phyloP scores from a whole-genome alignment of 1,140 invertebrate genomes.

The Aphis gossypii region DNA sequence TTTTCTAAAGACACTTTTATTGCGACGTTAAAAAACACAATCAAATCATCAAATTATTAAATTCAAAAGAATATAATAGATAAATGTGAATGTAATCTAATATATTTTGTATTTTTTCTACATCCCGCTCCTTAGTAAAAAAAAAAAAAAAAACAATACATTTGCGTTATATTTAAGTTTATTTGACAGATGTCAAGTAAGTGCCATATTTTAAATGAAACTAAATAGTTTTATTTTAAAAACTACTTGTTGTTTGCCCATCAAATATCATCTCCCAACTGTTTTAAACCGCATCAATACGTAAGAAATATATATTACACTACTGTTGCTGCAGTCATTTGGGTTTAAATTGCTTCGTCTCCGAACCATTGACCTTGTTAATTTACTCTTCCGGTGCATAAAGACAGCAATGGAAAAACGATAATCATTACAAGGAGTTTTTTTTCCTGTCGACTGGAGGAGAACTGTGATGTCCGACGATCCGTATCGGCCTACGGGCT shows the following conservation, averaged over 20 bases:
- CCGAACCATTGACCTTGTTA: slow-evolving; percentile 54
- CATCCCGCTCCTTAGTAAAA: background rate
- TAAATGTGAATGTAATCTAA: background rate
- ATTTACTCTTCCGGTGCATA: slow-evolving; percentile 38
- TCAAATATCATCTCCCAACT: background rate
- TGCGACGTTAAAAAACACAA: background rate
- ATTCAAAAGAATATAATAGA: background rate
- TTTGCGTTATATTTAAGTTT: background rate
- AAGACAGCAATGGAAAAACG: slow-evolving; percentile 36
- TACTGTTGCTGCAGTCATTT: background rate
- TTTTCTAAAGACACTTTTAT: background rate
- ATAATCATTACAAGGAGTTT: slow-evolving; percentile 13
- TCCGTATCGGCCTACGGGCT: slow-evolving; percentile 37
- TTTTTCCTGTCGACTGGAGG: background rate
- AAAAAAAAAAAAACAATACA: background rate
- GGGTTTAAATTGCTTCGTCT: slow-evolving; percentile 15
- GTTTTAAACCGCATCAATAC: slow-evolving; percentile 3
- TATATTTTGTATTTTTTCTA: background rate
- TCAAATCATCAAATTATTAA: background rate
- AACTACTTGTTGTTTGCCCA: background rate
- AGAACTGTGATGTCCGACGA: slow-evolving; percentile 35
- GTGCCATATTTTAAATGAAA: background rate
- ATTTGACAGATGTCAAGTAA: background rate
- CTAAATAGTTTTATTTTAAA: background rate
- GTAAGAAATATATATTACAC: background rate